phyloP scores from a whole-genome alignment of 2,113 vertebrate genomes.

The Chionis minor region DNA sequence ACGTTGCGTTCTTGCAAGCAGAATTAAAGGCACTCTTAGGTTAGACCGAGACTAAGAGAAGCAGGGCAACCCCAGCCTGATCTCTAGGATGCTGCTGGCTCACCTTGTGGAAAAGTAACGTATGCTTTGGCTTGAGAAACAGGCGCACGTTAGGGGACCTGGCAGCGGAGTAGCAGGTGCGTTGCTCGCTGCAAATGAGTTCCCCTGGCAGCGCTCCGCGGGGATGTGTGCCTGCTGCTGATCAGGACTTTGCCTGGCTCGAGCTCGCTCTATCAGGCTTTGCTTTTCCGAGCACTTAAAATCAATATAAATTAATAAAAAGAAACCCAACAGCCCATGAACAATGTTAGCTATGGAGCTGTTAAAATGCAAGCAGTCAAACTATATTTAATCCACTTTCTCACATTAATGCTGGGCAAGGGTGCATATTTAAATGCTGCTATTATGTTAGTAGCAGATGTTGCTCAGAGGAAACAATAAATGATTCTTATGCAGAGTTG shows the following conservation, averaged over 20 bases:
- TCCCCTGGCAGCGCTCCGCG: background rate
- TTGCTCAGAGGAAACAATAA: background rate
- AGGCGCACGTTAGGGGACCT: background rate
- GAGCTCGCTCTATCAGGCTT: background rate
- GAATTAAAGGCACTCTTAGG: background rate
- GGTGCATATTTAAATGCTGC: background rate
- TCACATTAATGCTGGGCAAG: background rate
- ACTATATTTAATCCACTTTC: slow-evolving; percentile 25
- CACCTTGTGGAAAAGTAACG: background rate
- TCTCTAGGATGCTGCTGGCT: background rate
- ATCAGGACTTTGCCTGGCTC: background rate
- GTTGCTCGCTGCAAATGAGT: background rate
- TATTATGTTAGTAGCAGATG: slow-evolving; percentile 33
- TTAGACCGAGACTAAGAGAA: background rate
- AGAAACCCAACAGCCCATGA: slow-evolving; percentile 58
- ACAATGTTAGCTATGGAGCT: slow-evolving; percentile 34
- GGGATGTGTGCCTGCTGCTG: background rate
- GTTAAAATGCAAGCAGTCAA: slow-evolving; percentile 35
- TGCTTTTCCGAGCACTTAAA: slow-evolving; percentile 25
- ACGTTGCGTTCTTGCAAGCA: background rate
- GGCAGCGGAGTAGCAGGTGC: background rate
- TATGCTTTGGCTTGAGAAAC: background rate
- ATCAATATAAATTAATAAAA: slow-evolving; percentile 70
- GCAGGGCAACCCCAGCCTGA: background rate
- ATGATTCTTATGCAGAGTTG: background rate